Percentiles rank a stretch among this genome's conserved stretches.
These are phyloP conservation scores for Catharus ustulatus DNA, from an alignment of 2,797 vertebrate genomes.

Conservation along the genomic window DNA sequence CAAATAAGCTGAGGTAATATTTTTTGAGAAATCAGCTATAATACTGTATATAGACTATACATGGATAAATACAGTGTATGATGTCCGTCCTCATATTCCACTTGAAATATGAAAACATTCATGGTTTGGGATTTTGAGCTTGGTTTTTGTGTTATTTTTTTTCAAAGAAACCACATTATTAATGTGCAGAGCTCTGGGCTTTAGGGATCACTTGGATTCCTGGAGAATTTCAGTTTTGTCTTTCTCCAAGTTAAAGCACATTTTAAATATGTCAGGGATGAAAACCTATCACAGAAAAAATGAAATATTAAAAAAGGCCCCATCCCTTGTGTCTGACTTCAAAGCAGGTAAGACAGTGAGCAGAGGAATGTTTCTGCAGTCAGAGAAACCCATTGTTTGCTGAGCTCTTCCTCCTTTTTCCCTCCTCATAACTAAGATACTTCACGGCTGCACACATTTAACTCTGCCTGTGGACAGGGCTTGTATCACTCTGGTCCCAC, in stretches of 20 bases:
- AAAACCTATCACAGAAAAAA: constrained; percentile 71
- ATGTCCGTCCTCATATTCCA: constrained; percentile 12
- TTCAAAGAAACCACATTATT: constrained; percentile 66
- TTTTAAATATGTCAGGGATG: constrained; percentile 68
- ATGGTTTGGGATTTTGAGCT: neutral
- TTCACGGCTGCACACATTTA: neutral
- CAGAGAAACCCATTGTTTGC: neutral
- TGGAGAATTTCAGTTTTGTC: constrained; percentile 66
- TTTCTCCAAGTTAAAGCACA: constrained; percentile 68
- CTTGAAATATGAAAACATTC: constrained; percentile 10
- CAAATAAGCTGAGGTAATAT: neutral
- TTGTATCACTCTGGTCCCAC: neutral
- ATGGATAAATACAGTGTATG: neutral
- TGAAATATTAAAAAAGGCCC: constrained; percentile 63
- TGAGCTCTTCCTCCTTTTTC: neutral
- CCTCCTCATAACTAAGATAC: neutral
- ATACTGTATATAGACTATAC: neutral
- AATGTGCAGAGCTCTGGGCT: constrained; percentile 70
- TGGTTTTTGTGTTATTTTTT: neutral
- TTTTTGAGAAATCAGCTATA: neutral
- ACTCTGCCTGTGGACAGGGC: neutral
- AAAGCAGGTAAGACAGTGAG: constrained; percentile 51
- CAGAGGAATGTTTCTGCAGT: constrained; percentile 35
- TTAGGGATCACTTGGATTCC: constrained; percentile 76
- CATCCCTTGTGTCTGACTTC: constrained; percentile 46